Conservation (phyloP, 2,888 invertebrate species). For the Agelastica alni region DNA sequence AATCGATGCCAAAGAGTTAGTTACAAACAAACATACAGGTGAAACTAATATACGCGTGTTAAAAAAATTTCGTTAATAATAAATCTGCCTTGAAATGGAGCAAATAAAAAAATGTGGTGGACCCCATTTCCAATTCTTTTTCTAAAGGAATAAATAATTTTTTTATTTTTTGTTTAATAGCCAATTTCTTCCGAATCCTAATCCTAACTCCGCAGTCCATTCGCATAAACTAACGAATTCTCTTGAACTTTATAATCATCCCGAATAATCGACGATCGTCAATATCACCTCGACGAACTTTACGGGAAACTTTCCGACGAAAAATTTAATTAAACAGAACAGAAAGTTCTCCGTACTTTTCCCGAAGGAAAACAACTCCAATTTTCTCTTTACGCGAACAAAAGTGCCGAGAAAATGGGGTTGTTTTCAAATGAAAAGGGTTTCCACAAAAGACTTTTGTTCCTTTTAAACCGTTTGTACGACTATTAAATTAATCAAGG, state of each 20-base stretch:
- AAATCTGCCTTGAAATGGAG: no score
- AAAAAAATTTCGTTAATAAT: no score
- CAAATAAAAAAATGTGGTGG: no score
- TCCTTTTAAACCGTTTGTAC: not conserved
- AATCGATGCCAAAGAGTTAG: no score
- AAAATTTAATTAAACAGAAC: slow-evolving; percentile 21
- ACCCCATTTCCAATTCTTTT: no score
- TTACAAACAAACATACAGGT: no score
- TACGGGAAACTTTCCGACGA: not conserved
- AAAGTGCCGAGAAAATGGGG: slow-evolving; percentile 5
- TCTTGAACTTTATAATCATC: not conserved
- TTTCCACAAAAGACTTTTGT: not conserved
- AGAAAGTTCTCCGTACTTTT: slow-evolving; percentile 7
- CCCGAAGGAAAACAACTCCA: slow-evolving; percentile 20
- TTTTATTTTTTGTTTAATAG: no score
- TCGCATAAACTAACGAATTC: not conserved
- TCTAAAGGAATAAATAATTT: no score
- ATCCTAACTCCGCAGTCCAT: not conserved
- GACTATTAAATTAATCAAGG: not conserved
- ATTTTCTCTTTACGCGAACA: slow-evolving; percentile 14
- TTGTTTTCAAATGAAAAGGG: not conserved
- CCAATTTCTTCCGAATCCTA: no score
- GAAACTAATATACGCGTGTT: no score
- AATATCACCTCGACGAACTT: not conserved
- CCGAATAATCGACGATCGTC: not conserved